Base-by-base conservation (phyloP, 2,888 invertebrate genomes). In the Arctia plantaginis region DNA sequence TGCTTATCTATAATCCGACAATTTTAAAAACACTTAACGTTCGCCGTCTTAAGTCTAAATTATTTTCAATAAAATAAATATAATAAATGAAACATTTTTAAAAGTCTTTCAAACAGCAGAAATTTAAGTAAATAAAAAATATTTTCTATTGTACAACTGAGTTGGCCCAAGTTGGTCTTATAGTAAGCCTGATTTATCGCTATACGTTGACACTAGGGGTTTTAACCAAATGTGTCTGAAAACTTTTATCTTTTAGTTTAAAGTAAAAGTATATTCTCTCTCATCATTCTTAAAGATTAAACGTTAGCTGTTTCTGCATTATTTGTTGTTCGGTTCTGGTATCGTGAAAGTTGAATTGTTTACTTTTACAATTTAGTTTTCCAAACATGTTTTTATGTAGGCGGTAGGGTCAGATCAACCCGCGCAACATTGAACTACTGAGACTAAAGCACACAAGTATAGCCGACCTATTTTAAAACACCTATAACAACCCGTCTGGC, bases 171-270 rank as follows among this genome's bases (percentile, higher is more conserved):
- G 62, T 30, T 62, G 66, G n/a, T 39, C n/a, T 66, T 66, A 39
- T 23, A 66, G n/a, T 66, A 39, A 66, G 66, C 62, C 62, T 62
- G 62, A 62, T 62, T 62, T 62, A 62, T 62, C 18, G 62, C 30
- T 18, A 62, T 62, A 18, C 30, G 62, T 62, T 30, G 62, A 62
- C 62, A 62, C 30, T n/a, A 62, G 15, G 30, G 62, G 30, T 27
- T 62, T 62, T 62, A 62, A 30, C 18, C 62, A 62, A 62, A 62
- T 62, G 30, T 18, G 62, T 62, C 62, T 62, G 30, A 62, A 59
- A 62, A 62, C 7, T 62, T 62, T 44, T 10, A 13, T 3, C 13
- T 44, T 62, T 59, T 12, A 41, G 39, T 47, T 44, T 67, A 62
- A 30, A 62, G 27, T 62, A 62, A 62, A 47, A 62, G 7, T 30